Percentiles rank a stretch among this genome's conserved stretches.
These are phyloP conservation scores for Odocoileus virginianus DNA, from an alignment of 2,113 vertebrate species.

Conservation along the genomic window DNA sequence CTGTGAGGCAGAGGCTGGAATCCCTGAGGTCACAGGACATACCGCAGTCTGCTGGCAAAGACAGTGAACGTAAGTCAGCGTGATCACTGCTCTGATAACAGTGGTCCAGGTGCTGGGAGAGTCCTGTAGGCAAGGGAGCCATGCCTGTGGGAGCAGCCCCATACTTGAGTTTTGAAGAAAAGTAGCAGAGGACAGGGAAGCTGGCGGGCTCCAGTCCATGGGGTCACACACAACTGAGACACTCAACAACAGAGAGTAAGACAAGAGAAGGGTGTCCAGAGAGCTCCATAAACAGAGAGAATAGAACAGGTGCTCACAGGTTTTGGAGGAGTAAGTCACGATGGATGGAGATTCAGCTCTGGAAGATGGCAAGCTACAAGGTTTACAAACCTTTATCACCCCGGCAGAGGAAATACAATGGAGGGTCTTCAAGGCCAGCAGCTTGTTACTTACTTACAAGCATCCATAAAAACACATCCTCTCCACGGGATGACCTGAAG, in stretches of 20 bases:
- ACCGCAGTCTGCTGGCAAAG: not conserved
- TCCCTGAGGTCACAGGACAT: not conserved
- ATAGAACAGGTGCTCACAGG: accelerated
- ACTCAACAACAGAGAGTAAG: not conserved
- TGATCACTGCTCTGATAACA: not conserved
- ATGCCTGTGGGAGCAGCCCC: not conserved
- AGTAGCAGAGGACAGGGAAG: not conserved
- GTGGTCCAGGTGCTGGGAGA: too few relatives aligned
- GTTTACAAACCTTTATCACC: not conserved
- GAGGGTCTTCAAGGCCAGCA: not conserved
- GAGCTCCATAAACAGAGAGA: not conserved
- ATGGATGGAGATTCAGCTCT: accelerated
- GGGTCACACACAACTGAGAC: not conserved
- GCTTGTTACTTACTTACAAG: not conserved
- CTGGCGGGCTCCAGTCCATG: not conserved
- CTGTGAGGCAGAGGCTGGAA: accelerated
- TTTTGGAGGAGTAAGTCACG: accelerated
- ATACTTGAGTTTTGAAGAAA: not conserved
- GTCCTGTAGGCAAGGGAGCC: too few relatives aligned
- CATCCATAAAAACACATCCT: not conserved
- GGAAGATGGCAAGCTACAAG: accelerated
- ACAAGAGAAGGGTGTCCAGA: not conserved
- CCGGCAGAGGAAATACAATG: not conserved
- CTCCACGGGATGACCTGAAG: not conserved
- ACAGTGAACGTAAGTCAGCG: accelerated